Conservation (phyloP, 2,888 invertebrate genomes). For the Harpalus rubripes region DNA sequence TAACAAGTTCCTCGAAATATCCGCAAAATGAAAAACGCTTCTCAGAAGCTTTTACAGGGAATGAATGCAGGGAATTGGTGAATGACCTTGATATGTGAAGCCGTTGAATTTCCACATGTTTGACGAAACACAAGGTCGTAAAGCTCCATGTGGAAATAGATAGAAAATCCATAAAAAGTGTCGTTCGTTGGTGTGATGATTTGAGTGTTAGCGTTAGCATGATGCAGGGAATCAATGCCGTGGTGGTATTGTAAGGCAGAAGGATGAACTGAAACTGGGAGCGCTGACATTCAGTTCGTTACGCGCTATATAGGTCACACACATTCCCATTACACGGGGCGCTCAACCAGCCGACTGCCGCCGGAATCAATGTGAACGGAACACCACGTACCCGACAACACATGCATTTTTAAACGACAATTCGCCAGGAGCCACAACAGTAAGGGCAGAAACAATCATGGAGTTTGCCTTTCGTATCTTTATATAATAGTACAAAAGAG, state of each 20-base stretch:
- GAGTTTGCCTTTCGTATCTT: too few species aligned
- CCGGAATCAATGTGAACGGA: conserved; percentile 64
- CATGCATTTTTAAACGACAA: conserved; percentile 57
- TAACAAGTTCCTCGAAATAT: conserved; percentile 3
- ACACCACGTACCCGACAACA: conserved; percentile 21
- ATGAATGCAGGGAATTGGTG: conserved; percentile 37
- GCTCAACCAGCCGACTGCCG: conserved; percentile 18
- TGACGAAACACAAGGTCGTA: conserved; percentile 48
- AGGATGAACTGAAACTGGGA: conserved; percentile 47
- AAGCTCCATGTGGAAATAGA: conserved; percentile 41
- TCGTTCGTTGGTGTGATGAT: conserved; percentile 13
- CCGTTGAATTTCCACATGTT: conserved; percentile 42
- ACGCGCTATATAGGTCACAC: conserved; percentile 64
- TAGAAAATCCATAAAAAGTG: conserved; percentile 50
- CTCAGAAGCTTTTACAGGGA: not conserved
- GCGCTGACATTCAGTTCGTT: conserved; percentile 61
- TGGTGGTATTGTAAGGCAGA: conserved; percentile 11
- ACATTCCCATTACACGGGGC: conserved; percentile 58
- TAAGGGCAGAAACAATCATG: too few species aligned
- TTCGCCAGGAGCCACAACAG: not conserved
- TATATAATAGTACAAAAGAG: too few species aligned
- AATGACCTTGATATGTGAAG: conserved; percentile 47
- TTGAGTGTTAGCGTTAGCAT: conserved; percentile 16
- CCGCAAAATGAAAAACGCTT: not conserved
- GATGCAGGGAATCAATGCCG: conserved; percentile 35